phyloP scores from a whole-genome alignment of 2,113 vertebrate genomes.

The Grallaria varia region DNA sequence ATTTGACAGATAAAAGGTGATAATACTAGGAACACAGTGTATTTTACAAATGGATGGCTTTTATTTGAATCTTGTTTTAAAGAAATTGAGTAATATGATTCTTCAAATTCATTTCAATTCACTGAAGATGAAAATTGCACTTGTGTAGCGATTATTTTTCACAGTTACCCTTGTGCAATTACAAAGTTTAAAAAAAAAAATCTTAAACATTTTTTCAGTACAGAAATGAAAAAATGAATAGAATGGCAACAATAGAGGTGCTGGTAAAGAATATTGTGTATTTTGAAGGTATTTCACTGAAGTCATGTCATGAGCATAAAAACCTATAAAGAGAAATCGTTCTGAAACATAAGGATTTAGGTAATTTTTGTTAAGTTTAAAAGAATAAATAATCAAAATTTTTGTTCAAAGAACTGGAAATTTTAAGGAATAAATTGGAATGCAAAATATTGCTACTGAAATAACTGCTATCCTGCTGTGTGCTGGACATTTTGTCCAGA shows the following conservation, averaged over 20 bases:
- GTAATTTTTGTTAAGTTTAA: background rate
- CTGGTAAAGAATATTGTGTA: background rate
- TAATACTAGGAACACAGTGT: background rate
- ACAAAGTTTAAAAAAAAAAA: background rate
- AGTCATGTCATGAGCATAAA: background rate
- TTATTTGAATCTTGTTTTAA: background rate
- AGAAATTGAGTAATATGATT: background rate
- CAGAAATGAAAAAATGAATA: background rate
- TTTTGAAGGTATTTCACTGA: background rate
- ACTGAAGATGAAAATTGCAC: background rate
- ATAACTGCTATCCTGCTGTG: background rate
- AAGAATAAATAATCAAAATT: background rate
- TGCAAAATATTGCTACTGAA: background rate
- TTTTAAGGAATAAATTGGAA: background rate
- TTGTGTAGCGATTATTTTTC: rapidly evolving
- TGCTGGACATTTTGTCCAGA: background rate
- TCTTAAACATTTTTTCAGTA: background rate
- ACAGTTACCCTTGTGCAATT: background rate
- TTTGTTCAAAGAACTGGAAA: background rate
- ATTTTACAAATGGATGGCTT: background rate
- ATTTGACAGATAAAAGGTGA: background rate
- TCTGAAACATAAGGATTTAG: background rate
- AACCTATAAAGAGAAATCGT: background rate
- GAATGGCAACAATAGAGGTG: background rate
- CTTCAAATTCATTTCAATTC: background rate